These are phyloP conservation scores for Marasmarcha lunaedactyla DNA, from an alignment of 2,888 invertebrate species.

Conservation along the genomic window DNA sequence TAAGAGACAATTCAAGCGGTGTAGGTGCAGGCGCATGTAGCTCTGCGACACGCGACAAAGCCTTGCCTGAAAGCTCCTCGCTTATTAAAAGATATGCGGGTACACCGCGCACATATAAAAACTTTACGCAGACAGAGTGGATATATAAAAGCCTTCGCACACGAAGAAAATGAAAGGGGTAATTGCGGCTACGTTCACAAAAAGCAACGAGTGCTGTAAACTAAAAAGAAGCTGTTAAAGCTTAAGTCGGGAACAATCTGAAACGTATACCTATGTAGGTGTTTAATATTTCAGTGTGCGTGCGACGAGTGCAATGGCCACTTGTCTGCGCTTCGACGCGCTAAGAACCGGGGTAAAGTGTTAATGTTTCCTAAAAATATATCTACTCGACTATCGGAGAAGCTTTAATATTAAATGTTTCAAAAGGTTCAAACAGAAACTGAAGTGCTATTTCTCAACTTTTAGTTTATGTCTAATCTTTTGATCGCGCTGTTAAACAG, in stretches of 20 bases:
- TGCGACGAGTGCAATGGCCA: neutral
- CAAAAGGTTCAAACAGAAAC: no score
- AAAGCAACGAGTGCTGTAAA: conserved; percentile 40
- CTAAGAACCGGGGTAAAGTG: neutral
- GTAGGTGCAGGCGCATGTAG: no score
- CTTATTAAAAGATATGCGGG: conserved; percentile 46
- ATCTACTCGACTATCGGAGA: no score
- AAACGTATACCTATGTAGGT: conserved; percentile 10
- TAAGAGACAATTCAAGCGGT: conserved; percentile 36
- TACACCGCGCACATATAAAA: conserved; percentile 29
- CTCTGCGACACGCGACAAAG: conserved; percentile 17
- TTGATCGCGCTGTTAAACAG: no score
- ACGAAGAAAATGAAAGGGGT: conserved; percentile 46
- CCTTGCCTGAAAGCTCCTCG: conserved; percentile 29
- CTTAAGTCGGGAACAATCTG: conserved; percentile 31
- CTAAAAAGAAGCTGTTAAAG: conserved; percentile 45
- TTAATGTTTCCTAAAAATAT: neutral
- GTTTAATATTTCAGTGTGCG: neutral
- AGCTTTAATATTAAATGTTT: no score
- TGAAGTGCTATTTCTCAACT: no score
- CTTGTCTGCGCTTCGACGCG: neutral
- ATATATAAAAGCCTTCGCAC: conserved; percentile 48
- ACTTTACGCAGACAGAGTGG: conserved; percentile 33
- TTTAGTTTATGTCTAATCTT: no score
- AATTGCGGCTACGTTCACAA: conserved; percentile 46